phyloP scores from a whole-genome alignment of 2,113 vertebrate genomes.

The Emydura subglobosa region DNA sequence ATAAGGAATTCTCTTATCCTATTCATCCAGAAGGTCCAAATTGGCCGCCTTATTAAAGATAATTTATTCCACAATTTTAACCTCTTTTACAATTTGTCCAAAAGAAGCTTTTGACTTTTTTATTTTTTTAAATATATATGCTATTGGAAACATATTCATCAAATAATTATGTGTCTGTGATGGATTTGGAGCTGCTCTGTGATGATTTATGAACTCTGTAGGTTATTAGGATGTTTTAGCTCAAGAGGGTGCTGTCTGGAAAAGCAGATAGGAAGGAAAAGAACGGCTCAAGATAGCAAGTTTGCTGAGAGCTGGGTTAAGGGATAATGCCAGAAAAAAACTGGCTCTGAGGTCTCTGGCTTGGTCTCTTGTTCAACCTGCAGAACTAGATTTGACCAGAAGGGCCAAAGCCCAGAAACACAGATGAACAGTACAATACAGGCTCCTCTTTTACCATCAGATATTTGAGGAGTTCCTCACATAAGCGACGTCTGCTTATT shows the following conservation, averaged over 20 bases:
- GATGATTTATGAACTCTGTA: neutral
- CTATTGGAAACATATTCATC: neutral
- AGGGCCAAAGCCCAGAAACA: neutral
- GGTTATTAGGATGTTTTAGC: neutral
- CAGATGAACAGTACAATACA: neutral
- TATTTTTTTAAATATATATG: neutral
- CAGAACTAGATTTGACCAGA: rapidly evolving
- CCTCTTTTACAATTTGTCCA: neutral
- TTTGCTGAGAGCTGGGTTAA: rapidly evolving
- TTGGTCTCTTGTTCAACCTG: rapidly evolving
- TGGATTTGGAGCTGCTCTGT: neutral
- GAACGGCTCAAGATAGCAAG: rapidly evolving
- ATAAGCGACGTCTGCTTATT: neutral
- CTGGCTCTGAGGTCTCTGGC: rapidly evolving
- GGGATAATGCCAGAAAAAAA: rapidly evolving
- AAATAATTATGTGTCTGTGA: rapidly evolving
- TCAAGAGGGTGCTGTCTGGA: rapidly evolving
- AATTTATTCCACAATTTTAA: neutral
- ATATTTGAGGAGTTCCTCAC: neutral
- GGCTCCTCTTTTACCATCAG: neutral
- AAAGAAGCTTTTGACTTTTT: neutral
- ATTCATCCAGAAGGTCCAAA: neutral
- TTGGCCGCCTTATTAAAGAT: neutral
- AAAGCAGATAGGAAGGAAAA: rapidly evolving
- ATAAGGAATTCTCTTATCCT: neutral